Evolutionary conservation across 2,888 invertebrate species (phyloP), one percentile per base, ranked within the genome.

Genomic region (Melikaiella ostensackeni): DNA sequence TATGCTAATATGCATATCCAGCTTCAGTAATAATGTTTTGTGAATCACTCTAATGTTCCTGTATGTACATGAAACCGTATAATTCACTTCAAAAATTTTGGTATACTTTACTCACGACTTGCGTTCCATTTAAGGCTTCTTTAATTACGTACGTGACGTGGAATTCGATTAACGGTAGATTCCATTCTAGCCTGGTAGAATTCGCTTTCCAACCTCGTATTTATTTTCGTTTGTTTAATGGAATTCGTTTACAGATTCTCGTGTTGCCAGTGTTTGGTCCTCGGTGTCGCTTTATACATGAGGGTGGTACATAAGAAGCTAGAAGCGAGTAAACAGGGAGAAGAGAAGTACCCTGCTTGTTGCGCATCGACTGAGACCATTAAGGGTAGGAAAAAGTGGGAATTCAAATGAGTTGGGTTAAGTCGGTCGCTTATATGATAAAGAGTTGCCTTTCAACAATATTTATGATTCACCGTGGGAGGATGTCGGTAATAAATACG

Each of bases 371-470:
- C 66, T 75, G 76, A 83, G 81, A 78, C 80, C 79, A 79, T 78
- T 81, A 82, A 78, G 80, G 77, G 73, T 35, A 42, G 79, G 83
- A 82, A 82, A 82, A 83, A 84, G 76, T 79, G 77, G 81, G 82
- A 87, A 88, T 88, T 86, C 83, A 88, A 88, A 88, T 86, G 87
- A 86, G 84, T 79, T 35, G 81, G 84, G 84, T 84, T 83, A 84
- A 81, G 81, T 76, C 74, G 79, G 80, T 84, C 88, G 87, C 89
- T 89, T 87, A 87, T 88, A 88, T 87, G 88, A 89, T 88, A 88
- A 89, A 89, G 86, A 87, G 87, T 82, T 83, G 77, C 81, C 81
- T 84, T 86, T 88, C 86, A 89, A 87, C 86, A 86, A 87, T 89
- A 89, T 88, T 89, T 89, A 89, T 88, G 84, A 80, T 81, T 80